phyloP scores from a whole-genome alignment of 2,888 invertebrate genomes.

The Hypolimnas misippus region DNA sequence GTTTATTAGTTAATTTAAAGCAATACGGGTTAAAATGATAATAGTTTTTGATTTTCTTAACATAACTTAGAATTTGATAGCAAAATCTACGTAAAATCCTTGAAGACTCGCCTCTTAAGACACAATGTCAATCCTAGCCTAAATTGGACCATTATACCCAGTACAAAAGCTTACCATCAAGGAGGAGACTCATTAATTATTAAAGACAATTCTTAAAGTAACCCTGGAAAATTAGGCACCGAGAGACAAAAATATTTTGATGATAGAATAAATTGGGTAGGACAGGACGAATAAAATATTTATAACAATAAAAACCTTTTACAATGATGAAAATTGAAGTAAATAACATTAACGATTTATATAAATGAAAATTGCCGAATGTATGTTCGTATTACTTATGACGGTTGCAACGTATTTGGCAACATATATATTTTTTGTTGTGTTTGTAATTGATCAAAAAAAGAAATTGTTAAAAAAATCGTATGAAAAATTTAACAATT shows the following conservation, averaged over 20 bases:
- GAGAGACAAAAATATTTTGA: not conserved
- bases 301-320: not conserved
- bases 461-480: too few relatives aligned
- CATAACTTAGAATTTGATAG: not conserved
- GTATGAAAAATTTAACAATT: too few relatives aligned
- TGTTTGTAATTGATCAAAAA: too few relatives aligned
- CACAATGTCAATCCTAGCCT: not conserved
- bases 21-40: not conserved
- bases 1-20: too few relatives aligned
- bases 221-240: not conserved
- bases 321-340: not conserved
- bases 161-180: not conserved
- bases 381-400: too few relatives aligned
- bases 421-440: too few relatives aligned
- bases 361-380: not conserved
- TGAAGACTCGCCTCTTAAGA: not conserved
- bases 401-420: too few relatives aligned
- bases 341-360: not conserved
- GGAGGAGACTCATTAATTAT: not conserved
- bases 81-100: not conserved
- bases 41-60: not conserved
- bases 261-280: not conserved
- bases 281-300: not conserved
- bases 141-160: not conserved
- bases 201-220: not conserved